Conservation (phyloP, 2,113 vertebrate species). For the Cacatua alba region DNA sequence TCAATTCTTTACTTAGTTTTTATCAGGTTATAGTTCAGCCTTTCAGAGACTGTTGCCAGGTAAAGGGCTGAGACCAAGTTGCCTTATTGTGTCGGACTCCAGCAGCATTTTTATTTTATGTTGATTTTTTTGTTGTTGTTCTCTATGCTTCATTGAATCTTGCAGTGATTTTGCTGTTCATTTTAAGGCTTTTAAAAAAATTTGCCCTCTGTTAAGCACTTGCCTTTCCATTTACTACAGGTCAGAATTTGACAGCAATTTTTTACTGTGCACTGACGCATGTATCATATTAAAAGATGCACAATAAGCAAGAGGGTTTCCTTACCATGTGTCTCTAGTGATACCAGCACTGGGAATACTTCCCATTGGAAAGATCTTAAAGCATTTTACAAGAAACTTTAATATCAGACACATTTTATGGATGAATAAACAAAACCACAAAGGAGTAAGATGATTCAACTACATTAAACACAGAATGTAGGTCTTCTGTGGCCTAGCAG, state of each 20-base stretch:
- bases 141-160: neutral
- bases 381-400: neutral
- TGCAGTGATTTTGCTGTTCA: constrained; percentile 10
- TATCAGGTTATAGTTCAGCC: neutral
- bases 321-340: neutral
- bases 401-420: neutral
- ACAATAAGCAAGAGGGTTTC: neutral
- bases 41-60: neutral
- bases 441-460: neutral
- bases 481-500: neutral
- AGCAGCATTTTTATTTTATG: neutral
- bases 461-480: neutral
- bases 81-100: neutral
- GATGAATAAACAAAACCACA: neutral
- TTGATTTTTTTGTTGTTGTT: neutral
- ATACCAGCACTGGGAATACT: neutral
- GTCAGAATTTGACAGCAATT: constrained; percentile 29
- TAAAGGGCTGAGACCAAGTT: neutral
- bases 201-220: neutral
- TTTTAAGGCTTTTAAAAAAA: constrained; percentile 4
- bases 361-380: neutral
- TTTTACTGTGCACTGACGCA: neutral
- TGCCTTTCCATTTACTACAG: neutral
- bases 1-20: neutral
- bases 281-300: neutral